Base-by-base conservation (phyloP, 1,140 invertebrate genomes). In the Callitettix versicolor region DNA sequence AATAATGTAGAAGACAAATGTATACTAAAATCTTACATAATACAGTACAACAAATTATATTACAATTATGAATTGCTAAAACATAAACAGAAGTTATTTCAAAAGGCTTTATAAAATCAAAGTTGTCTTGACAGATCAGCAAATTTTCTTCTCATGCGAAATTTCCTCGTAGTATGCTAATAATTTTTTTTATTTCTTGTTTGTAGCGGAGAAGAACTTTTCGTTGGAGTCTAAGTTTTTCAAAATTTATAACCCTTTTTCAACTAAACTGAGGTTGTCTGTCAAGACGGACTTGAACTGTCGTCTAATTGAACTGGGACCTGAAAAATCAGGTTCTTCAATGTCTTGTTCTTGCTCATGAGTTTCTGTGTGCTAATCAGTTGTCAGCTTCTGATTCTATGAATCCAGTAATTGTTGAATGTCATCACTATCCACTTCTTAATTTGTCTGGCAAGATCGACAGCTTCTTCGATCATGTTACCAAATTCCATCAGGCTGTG, bases 391-490 rank as follows among this genome's bases (percentile, higher is more conserved):
- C 56, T 57, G 40, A 52, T 53, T 57, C 1, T 57, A 41, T 43
- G 40, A 53, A 57, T 57, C 30, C 49, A 57, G 22, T 22, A 57
- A 48, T 46, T 57, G 40, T 51, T 53, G 38, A 52, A 57, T 1
- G 43, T 57, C 56, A 57, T 53, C 56, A 57, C 41, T 36, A 53
- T 57, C 33, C 40, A 57, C 49, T 57, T 52, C 56, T 44, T 33
- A 52, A 52, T 52, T 57, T 20, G 33, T 57, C 34, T 40, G 26
- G 26, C 26, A 30, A 30, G 26, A 30, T 30, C 26, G 26, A 30
- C 26, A 30, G 9, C 26, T 30, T 30, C 26, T 30, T 30, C 26
- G 9, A 30, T 30, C 26, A 30, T 9, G 9, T 30, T 30, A 9
- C 26, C 26, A n/a, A 30, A 30, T 30, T 30, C 9, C 26, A 30